These are phyloP conservation scores for Poecilia wingei DNA, from an alignment of 2,797 vertebrate genomes.

Conservation along the genomic window DNA sequence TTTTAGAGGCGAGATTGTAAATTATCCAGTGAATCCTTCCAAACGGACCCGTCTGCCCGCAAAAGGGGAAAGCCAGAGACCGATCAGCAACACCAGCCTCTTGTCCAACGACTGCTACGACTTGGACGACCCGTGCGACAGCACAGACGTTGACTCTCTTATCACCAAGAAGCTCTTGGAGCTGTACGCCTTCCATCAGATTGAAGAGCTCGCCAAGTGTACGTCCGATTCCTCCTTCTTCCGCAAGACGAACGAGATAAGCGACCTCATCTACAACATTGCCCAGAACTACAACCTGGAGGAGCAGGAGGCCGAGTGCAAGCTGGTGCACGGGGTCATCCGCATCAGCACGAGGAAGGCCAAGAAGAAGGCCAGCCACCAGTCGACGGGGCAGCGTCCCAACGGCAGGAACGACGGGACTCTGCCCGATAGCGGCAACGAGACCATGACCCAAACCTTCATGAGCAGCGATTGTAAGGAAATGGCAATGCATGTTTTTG, in stretches of 20 bases:
- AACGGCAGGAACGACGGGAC: slow-evolving; percentile 83
- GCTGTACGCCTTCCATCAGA: slow-evolving; percentile 97
- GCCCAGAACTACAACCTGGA: slow-evolving; percentile 98
- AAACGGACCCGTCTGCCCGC: slow-evolving; percentile 68
- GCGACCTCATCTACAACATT: slow-evolving; percentile 97
- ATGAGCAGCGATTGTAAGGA: slow-evolving; percentile 89
- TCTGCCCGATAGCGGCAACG: slow-evolving; percentile 91
- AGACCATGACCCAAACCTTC: slow-evolving; percentile 92
- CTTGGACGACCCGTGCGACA: slow-evolving; percentile 88
- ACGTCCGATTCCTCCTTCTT: slow-evolving; percentile 96
- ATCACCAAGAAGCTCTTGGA: slow-evolving; percentile 97
- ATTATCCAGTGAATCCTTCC: slow-evolving; percentile 56
- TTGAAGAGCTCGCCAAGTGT: slow-evolving; percentile 97
- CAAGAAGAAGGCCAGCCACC: slow-evolving; percentile 79
- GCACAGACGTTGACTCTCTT: slow-evolving; percentile 92
- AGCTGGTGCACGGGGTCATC: slow-evolving; percentile 95
- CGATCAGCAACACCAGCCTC: slow-evolving; percentile 84
- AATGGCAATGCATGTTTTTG: too few species aligned
- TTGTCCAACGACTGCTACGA: slow-evolving; percentile 92
- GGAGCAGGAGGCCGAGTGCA: slow-evolving; percentile 95
- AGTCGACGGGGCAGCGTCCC: slow-evolving; percentile 73
- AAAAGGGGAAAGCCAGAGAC: slow-evolving; percentile 77
- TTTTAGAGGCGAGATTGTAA: slow-evolving; percentile 89
- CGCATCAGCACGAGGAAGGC: slow-evolving; percentile 96
- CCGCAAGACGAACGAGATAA: slow-evolving; percentile 98